phyloP scores from a whole-genome alignment of 2,113 vertebrate species.

The Corythaeola cristata region DNA sequence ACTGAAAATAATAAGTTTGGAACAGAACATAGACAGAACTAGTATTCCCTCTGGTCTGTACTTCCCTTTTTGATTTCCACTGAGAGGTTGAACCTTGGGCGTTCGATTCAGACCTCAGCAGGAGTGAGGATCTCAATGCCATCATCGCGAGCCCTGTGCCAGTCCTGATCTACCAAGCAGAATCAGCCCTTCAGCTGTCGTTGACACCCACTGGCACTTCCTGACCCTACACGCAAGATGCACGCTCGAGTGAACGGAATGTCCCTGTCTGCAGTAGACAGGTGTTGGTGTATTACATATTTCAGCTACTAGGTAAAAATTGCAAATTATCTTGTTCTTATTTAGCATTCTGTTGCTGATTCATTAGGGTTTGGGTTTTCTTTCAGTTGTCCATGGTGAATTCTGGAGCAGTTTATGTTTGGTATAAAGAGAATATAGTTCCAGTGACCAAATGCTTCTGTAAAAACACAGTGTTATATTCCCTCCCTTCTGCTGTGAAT shows the following conservation, averaged over 20 bases:
- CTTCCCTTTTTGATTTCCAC: background rate
- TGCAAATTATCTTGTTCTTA: background rate
- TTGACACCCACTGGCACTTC: background rate
- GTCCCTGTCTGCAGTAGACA: rapidly evolving
- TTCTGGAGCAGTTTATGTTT: background rate
- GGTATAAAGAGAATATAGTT: background rate
- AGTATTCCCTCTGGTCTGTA: background rate
- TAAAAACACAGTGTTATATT: background rate
- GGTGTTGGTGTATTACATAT: background rate
- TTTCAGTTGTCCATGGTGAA: background rate
- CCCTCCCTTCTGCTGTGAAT: background rate
- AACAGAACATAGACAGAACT: background rate
- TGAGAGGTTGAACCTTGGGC: background rate
- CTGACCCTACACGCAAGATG: background rate
- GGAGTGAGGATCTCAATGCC: background rate
- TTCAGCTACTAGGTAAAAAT: background rate
- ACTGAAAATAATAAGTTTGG: background rate
- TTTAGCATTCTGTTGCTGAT: background rate
- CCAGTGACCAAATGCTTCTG: background rate
- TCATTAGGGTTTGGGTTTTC: background rate
- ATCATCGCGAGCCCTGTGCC: background rate
- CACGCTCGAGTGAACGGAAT: background rate
- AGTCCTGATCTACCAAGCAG: background rate
- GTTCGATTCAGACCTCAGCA: background rate
- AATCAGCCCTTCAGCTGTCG: background rate